Percentiles rank a stretch among this genome's conserved stretches.
These are phyloP conservation scores for Tenthredo distinguenda DNA, from an alignment of 2,888 invertebrate genomes.

Conservation along the genomic window DNA sequence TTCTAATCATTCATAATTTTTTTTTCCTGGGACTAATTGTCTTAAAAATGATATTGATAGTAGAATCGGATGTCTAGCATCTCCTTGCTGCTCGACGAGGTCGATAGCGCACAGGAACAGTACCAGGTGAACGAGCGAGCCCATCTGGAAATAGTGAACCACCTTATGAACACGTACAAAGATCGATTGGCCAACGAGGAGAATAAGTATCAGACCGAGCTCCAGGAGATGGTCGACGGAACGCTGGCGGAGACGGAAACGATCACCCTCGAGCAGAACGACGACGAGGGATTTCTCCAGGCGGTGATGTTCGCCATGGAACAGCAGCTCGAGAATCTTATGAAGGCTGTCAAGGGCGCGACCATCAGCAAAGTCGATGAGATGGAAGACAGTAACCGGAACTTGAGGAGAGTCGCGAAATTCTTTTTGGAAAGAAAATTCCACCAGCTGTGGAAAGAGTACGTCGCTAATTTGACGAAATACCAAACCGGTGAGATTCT, in stretches of 20 bases:
- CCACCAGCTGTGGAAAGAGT: conserved; percentile 58
- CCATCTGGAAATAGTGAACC: conserved; percentile 76
- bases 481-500: conserved; percentile 61
- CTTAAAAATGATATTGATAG: background rate
- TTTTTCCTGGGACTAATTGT: background rate
- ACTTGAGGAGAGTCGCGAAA: conserved; percentile 58
- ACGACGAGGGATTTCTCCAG: conserved; percentile 60
- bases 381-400: conserved; percentile 69
- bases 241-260: conserved; percentile 53
- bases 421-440: conserved; percentile 60
- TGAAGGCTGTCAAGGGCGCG: conserved; percentile 57
- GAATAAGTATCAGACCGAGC: conserved; percentile 57
- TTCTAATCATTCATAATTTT: background rate
- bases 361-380: conserved; percentile 67
- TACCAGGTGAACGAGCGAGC: conserved; percentile 73
- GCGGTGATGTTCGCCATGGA: conserved; percentile 58
- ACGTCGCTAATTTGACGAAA: conserved; percentile 59
- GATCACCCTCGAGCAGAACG: conserved; percentile 57
- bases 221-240: conserved; percentile 58
- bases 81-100: conserved; percentile 75
- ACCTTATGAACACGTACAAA: conserved; percentile 72
- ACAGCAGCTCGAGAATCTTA: conserved; percentile 57
- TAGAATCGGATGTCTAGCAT: conserved; percentile 62
- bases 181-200: conserved; percentile 64
- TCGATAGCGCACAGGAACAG: conserved; percentile 76